Conservation (phyloP, 2,888 invertebrate species). For the Eristalinus aeneus region DNA sequence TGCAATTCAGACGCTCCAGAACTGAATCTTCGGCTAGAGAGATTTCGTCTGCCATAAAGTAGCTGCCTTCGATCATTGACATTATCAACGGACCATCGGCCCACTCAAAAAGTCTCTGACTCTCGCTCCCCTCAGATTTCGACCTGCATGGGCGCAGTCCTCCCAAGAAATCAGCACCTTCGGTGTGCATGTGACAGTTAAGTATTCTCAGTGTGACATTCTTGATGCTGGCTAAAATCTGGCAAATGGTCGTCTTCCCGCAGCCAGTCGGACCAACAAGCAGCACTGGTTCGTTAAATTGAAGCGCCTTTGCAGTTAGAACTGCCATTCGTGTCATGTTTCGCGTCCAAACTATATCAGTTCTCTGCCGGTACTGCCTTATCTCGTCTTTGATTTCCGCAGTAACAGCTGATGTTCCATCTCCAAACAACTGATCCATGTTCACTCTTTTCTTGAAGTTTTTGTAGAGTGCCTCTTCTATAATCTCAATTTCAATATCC, state of each 20-base stretch:
- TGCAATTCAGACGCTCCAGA: constrained; percentile 96
- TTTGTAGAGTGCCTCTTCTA: constrained; percentile 89
- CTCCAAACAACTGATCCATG: constrained; percentile 86
- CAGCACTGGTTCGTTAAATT: constrained; percentile 96
- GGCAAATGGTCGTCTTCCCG: constrained; percentile 98
- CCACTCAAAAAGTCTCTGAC: constrained; percentile 94
- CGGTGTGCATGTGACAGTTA: constrained; percentile 99
- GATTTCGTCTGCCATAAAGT: constrained; percentile 98
- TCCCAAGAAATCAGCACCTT: constrained; percentile 98
- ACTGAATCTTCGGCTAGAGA: constrained; percentile 99
- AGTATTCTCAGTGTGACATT: constrained; percentile 87
- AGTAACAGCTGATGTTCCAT: constrained; percentile 87
- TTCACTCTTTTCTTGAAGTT: constrained; percentile 89
- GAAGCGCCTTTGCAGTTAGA: constrained; percentile 90
- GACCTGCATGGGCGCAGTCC: constrained; percentile 91
- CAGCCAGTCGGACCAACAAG: constrained; percentile 99
- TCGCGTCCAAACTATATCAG: constrained; percentile 96
- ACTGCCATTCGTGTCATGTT: constrained; percentile 92
- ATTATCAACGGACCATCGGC: constrained; percentile 96
- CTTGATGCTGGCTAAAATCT: constrained; percentile 89
- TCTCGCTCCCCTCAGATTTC: constrained; percentile 53
- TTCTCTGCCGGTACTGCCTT: constrained; percentile 82
- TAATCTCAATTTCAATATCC: constrained; percentile 89
- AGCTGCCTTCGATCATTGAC: constrained; percentile 92
- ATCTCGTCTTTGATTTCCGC: constrained; percentile 86